Percentiles rank a stretch among this genome's conserved stretches.
Evolutionary conservation across 2,888 invertebrate species (phyloP).

Genomic region (Dendrolimus houi): DNA sequence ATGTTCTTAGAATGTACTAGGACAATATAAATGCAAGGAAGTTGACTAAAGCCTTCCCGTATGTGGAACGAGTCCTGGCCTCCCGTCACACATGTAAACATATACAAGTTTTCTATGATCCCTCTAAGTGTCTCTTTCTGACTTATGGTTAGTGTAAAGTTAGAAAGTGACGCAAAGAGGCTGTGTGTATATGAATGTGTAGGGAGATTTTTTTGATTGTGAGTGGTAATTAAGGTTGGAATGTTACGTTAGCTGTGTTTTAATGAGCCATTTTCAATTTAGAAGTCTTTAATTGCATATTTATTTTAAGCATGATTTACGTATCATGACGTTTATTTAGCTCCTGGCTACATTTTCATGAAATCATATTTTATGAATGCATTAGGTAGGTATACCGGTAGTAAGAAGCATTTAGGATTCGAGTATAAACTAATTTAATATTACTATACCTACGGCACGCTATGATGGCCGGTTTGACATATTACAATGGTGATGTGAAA

Average conservation of each 20-base stretch:
- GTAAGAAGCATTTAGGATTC: too few species aligned
- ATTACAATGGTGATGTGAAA: too few species aligned
- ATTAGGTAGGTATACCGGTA: too few species aligned
- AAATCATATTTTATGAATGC: too few species aligned
- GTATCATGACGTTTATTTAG: not conserved
- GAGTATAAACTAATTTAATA: too few species aligned
- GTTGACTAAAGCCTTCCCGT: slow-evolving; percentile 45
- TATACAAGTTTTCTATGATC: slow-evolving; percentile 50
- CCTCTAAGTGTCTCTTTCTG: slow-evolving; percentile 43
- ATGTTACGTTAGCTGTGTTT: not conserved
- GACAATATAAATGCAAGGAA: slow-evolving; percentile 47
- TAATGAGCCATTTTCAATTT: not conserved
- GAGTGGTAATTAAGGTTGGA: not conserved
- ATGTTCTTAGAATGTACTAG: slow-evolving; percentile 75
- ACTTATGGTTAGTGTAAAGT: slow-evolving; percentile 6
- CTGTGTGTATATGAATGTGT: slow-evolving; percentile 21
- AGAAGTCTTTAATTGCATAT: not conserved
- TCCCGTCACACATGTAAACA: slow-evolving; percentile 38
- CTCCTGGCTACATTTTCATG: too few species aligned
- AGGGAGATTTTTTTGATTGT: slow-evolving; percentile 6
- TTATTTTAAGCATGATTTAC: not conserved
- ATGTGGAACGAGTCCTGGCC: slow-evolving; percentile 43
- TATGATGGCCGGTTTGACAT: too few species aligned
- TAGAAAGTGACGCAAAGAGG: slow-evolving; percentile 28
- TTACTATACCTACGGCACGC: too few species aligned